Conservation (phyloP, 2,113 vertebrate genomes). For the Castor canadensis region DNA sequence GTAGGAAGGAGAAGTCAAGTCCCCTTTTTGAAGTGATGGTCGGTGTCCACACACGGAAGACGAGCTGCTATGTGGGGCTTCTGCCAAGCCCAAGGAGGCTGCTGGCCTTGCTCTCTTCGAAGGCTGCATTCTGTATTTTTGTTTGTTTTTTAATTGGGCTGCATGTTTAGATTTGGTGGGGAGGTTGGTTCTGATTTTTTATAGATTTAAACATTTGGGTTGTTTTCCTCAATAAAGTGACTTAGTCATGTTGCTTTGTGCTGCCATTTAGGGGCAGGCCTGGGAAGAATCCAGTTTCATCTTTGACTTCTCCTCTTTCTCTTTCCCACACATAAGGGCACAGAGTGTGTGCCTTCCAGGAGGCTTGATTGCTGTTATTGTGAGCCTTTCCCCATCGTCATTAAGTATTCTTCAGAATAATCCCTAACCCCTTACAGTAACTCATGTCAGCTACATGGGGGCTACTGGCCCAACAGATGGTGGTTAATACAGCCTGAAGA, state of each 20-base stretch:
- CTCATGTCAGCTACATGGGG: neutral
- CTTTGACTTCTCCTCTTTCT: neutral
- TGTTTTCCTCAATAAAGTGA: neutral
- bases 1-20: neutral
- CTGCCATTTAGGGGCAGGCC: neutral
- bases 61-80: neutral
- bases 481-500: fast-evolving
- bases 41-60: neutral
- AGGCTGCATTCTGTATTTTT: neutral
- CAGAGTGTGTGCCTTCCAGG: neutral
- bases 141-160: neutral
- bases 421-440: neutral
- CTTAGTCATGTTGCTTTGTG: fast-evolving
- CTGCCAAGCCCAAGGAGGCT: neutral
- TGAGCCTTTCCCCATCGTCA: neutral
- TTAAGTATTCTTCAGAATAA: neutral
- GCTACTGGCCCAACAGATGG: neutral
- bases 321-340: fast-evolving
- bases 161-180: neutral
- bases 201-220: fast-evolving
- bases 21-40: no score
- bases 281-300: neutral
- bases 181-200: neutral
- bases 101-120: neutral
- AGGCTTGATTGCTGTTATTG: neutral